A percentile compares a stretch with the other conserved stretches of the same genome.
Evolutionary conservation across 92 coral and sea anemone genomes (phyloP).

Genomic region (Scolanthus callimorphus): DNA sequence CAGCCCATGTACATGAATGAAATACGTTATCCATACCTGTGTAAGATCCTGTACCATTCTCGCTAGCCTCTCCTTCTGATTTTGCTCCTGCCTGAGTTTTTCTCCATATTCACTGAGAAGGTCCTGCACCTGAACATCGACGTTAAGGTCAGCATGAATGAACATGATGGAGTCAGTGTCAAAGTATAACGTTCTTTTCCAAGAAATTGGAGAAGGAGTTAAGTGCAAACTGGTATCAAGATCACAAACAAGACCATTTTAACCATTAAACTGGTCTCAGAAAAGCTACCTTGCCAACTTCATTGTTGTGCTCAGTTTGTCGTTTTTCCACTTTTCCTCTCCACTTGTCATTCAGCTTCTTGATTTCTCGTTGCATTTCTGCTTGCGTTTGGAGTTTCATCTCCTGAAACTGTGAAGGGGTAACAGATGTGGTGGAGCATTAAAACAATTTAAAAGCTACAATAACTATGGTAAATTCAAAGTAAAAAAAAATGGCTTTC

Average conservation of each 20-base stretch:
- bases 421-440: too few relatives aligned
- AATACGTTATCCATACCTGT: constrained; percentile 9
- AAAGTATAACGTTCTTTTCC: too few relatives aligned
- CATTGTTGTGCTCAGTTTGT: constrained; percentile 59
- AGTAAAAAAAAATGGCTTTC: too few relatives aligned
- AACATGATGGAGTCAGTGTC: too few relatives aligned
- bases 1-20: constrained; percentile 58
- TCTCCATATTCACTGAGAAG: constrained; percentile 72
- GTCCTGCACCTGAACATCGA: constrained; percentile 73
- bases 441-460: too few relatives aligned
- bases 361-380: constrained; percentile 77
- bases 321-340: constrained; percentile 66
- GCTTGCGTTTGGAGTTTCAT: constrained; percentile 72
- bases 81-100: constrained; percentile 61
- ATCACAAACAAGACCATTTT: too few relatives aligned
- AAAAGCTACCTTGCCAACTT: constrained; percentile 69
- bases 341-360: constrained; percentile 76
- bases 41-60: constrained; percentile 46
- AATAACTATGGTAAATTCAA: too few relatives aligned
- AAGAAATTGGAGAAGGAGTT: too few relatives aligned
- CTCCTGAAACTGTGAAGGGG: constrained; percentile 59
- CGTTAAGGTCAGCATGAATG: too few relatives aligned
- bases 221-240: too few relatives aligned
- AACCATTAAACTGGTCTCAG: too few relatives aligned
- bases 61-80: constrained; percentile 56